A percentile compares a stretch with the other conserved stretches of the same genome.
Evolutionary conservation across 2,113 vertebrate genomes (phyloP).

Genomic region (Acrocephalus arundinaceus): DNA sequence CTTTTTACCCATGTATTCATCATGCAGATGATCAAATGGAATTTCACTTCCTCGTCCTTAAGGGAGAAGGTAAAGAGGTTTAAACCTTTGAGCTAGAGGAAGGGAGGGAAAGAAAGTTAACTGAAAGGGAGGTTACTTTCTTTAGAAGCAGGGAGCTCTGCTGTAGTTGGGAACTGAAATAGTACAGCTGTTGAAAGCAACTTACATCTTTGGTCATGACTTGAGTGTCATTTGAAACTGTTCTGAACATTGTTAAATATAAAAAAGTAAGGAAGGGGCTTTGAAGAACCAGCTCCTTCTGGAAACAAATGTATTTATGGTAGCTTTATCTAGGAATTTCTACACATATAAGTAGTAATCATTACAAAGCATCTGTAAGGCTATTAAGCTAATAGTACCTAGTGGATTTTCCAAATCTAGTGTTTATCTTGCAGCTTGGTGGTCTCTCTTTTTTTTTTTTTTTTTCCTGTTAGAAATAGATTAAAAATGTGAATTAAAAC

Average conservation of each 20-base stretch:
- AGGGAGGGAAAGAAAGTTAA: neutral
- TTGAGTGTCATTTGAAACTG: conserved; percentile 56
- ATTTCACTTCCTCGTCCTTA: conserved; percentile 56
- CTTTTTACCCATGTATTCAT: conserved; percentile 27
- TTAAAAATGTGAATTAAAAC: neutral
- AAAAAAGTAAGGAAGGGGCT: conserved; percentile 16
- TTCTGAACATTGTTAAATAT: conserved; percentile 6
- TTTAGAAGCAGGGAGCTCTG: conserved; percentile 45
- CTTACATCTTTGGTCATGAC: conserved; percentile 45
- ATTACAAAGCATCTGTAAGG: neutral
- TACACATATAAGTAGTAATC: neutral
- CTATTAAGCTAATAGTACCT: neutral
- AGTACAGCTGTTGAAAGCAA: conserved; percentile 62
- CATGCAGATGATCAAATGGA: conserved; percentile 47
- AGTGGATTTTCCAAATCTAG: neutral
- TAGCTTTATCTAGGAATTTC: conserved; percentile 46
- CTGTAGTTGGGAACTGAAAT: conserved; percentile 50
- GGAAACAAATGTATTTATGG: conserved; percentile 48
- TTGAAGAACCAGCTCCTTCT: conserved; percentile 41
- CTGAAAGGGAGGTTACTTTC: conserved; percentile 42
- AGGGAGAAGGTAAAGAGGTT: neutral
- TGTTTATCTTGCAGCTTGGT: neutral
- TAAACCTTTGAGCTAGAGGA: conserved; percentile 47
- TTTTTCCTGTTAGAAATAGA: neutral
- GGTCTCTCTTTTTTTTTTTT: neutral